A percentile compares a stretch with the other conserved stretches of the same genome.
Conservation (phyloP, 2,888 invertebrate species). For the Hartigia nigra region DNA sequence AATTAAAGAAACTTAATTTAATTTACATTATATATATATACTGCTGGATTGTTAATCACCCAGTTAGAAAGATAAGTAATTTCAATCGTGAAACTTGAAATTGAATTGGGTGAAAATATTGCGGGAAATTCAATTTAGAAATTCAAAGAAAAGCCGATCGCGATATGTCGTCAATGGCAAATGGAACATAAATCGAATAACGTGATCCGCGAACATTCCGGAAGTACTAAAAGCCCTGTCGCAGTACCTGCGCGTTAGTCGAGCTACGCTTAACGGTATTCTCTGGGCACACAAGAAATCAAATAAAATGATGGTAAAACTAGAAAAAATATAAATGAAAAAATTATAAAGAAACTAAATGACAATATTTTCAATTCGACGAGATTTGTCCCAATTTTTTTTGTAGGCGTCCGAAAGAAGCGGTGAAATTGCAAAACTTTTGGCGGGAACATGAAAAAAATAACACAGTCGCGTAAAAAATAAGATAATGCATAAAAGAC, state of each 20-base stretch:
- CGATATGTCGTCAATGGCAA: conserved; percentile 13
- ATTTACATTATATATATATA: too few relatives aligned
- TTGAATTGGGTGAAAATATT: not conserved
- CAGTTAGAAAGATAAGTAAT: not conserved
- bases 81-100: too few relatives aligned
- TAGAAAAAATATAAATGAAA: not conserved
- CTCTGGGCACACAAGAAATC: not conserved
- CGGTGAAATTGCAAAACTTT: not conserved
- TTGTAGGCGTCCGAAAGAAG: not conserved
- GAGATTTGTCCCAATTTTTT: not conserved
- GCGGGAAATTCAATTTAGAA: not conserved
- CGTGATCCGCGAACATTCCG: conserved; percentile 22
- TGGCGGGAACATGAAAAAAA: not conserved
- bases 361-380: too few relatives aligned
- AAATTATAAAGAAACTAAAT: too few relatives aligned
- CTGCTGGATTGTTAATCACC: too few relatives aligned
- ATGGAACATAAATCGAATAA: conserved; percentile 31
- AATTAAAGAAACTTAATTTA: too few relatives aligned
- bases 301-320: not conserved
- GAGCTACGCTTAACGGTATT: not conserved
- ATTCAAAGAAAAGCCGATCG: not conserved
- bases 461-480: not conserved
- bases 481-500: not conserved
- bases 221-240: conserved; percentile 31
- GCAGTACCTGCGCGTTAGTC: conserved; percentile 23